Conservation (phyloP, 2,797 vertebrate genomes). For the Antennarius maculatus region DNA sequence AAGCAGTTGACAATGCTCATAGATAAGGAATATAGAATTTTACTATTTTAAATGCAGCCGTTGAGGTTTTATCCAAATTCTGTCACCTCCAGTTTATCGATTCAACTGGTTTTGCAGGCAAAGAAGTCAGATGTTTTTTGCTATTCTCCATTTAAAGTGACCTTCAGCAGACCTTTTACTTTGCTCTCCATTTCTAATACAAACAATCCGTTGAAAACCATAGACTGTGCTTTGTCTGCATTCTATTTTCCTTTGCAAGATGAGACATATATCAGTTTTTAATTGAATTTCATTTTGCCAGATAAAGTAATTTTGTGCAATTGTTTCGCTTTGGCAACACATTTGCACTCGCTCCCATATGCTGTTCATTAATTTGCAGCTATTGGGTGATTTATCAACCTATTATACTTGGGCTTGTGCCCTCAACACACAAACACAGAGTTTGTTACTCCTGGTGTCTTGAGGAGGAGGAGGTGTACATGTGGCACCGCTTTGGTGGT, state of each 20-base stretch:
- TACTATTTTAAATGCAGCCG: conserved; percentile 41
- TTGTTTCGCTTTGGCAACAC: conserved; percentile 53
- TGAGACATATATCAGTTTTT: conserved; percentile 56
- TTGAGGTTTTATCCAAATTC: conserved; percentile 63
- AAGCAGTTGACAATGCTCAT: conserved; percentile 21
- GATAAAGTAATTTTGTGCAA: conserved; percentile 60
- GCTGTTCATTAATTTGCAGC: conserved; percentile 70
- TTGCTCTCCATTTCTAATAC: conserved; percentile 28
- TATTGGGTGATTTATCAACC: conserved; percentile 70
- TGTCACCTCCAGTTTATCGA: conserved; percentile 53
- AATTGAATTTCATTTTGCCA: conserved; percentile 66
- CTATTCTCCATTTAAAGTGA: conserved; percentile 47
- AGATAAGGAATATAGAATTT: conserved; percentile 62
- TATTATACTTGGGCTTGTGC: conserved; percentile 63
- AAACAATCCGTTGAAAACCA: conserved; percentile 35
- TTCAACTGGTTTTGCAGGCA: conserved; percentile 58
- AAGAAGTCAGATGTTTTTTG: conserved; percentile 38
- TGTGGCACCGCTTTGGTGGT: conserved; percentile 53
- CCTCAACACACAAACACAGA: conserved; percentile 15
- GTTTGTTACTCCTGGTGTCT: conserved; percentile 44
- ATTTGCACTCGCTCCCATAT: conserved; percentile 57
- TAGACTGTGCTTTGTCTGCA: conserved; percentile 5
- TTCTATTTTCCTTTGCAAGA: conserved; percentile 14
- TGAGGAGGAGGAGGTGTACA: conserved; percentile 38
- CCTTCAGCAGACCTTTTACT: conserved; percentile 57